A percentile compares a stretch with the other conserved stretches of the same genome.
Evolutionary conservation across 2,888 invertebrate species (phyloP).

Genomic region (Orthosia cruda): DNA sequence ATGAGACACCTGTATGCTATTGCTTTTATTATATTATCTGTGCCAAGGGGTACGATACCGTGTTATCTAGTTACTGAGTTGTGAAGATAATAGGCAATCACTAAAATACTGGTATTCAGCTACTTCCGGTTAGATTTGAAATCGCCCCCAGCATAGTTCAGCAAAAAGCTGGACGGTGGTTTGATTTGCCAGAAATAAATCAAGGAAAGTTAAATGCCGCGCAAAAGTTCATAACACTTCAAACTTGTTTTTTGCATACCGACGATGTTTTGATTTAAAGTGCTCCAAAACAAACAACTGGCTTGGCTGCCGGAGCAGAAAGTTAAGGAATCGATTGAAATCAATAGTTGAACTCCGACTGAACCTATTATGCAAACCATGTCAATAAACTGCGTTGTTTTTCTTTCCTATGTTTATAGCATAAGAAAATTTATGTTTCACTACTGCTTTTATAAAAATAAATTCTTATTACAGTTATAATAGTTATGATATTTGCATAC

Average conservation of each 20-base stretch:
- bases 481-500: not conserved
- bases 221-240: conserved; percentile 8
- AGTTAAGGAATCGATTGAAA: conserved; percentile 32
- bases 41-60: not conserved
- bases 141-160: too few species aligned
- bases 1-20: too few species aligned
- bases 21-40: too few species aligned
- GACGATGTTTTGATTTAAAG: conserved; percentile 12
- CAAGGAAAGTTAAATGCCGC: not conserved
- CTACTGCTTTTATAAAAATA: not conserved
- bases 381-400: conserved; percentile 9
- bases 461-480: not conserved
- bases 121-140: not conserved
- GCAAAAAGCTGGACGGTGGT: too few species aligned
- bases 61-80: not conserved
- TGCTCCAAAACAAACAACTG: conserved; percentile 32
- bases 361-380: conserved; percentile 37
- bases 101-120: not conserved
- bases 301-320: not conserved
- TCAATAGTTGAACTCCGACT: conserved; percentile 35
- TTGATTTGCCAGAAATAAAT: not conserved
- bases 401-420: not conserved
- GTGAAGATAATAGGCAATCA: too few species aligned
- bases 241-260: conserved; percentile 24
- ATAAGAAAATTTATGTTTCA: not conserved